Percentiles rank a stretch among this genome's conserved stretches.
phyloP scores from a whole-genome alignment of 2,888 invertebrate genomes.

The Pandemis heparana region DNA sequence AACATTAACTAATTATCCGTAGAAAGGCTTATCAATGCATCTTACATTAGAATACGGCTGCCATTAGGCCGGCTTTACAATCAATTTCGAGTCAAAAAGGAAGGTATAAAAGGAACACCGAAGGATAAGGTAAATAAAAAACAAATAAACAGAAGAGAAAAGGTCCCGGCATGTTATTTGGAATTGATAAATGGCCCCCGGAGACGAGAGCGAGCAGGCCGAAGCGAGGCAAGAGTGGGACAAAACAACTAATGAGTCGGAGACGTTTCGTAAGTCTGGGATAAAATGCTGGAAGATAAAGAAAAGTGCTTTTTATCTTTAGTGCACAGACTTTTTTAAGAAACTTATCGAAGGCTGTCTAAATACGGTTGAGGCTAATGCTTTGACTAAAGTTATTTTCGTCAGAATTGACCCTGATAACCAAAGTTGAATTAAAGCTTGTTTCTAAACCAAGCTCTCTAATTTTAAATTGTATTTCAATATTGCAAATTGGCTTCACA shows the following conservation, averaged over 20 bases:
- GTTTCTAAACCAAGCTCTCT: background rate
- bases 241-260: constrained; percentile 76
- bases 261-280: constrained; percentile 67
- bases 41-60: constrained; percentile 73
- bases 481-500: constrained; percentile 1
- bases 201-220: constrained; percentile 74
- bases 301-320: constrained; percentile 78
- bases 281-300: constrained; percentile 76
- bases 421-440: background rate
- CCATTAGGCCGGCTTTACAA: constrained; percentile 82
- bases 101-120: constrained; percentile 72
- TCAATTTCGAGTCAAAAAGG: constrained; percentile 80
- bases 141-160: constrained; percentile 81
- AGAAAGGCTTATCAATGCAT: constrained; percentile 78
- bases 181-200: constrained; percentile 85
- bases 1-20: constrained; percentile 68
- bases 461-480: background rate
- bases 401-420: background rate
- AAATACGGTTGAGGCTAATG: constrained; percentile 33
- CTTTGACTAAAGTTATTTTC: constrained; percentile 19
- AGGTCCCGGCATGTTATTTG: constrained; percentile 84
- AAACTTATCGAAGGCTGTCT: constrained; percentile 22
- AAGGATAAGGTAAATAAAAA: constrained; percentile 83
- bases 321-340: constrained; percentile 46
- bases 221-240: constrained; percentile 72